phyloP scores from a whole-genome alignment of 53 echinoderm and acorn worm genomes.

The Apostichopus leukothele region DNA sequence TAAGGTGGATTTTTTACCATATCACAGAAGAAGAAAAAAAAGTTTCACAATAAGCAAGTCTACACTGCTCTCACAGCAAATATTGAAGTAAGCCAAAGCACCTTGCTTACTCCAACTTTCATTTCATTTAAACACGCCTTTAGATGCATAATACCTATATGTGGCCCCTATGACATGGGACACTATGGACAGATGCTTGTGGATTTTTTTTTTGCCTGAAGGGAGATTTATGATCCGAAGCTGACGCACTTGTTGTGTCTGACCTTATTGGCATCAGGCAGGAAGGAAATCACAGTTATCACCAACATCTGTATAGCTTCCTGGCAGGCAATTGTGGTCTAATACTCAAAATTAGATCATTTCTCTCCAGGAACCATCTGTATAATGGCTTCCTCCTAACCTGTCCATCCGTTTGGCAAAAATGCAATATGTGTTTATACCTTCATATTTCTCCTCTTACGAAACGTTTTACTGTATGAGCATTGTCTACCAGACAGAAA shows the following conservation, averaged over 20 bases:
- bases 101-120: background rate
- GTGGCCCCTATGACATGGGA: slow-evolving; percentile 6
- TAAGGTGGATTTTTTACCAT: too few species aligned
- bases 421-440: background rate
- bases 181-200: background rate
- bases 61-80: background rate
- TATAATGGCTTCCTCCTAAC: slow-evolving; percentile 21
- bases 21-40: too few species aligned
- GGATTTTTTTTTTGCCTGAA: background rate
- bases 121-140: background rate
- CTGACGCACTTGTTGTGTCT: slow-evolving; percentile 33
- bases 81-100: background rate
- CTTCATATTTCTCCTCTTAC: too few species aligned
- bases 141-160: background rate
- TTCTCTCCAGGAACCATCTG: slow-evolving; percentile 46
- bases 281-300: slow-evolving; percentile 35
- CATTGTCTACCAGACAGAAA: too few species aligned
- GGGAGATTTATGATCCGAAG: slow-evolving; percentile 6
- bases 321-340: slow-evolving; percentile 38
- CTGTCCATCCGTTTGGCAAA: background rate
- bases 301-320: slow-evolving; percentile 45
- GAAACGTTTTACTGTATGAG: too few species aligned
- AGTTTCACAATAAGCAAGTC: too few species aligned
- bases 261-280: slow-evolving; percentile 10
- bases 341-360: slow-evolving; percentile 41